Conservation (phyloP, 2,888 invertebrate species). For the Saturnia pavonia region DNA sequence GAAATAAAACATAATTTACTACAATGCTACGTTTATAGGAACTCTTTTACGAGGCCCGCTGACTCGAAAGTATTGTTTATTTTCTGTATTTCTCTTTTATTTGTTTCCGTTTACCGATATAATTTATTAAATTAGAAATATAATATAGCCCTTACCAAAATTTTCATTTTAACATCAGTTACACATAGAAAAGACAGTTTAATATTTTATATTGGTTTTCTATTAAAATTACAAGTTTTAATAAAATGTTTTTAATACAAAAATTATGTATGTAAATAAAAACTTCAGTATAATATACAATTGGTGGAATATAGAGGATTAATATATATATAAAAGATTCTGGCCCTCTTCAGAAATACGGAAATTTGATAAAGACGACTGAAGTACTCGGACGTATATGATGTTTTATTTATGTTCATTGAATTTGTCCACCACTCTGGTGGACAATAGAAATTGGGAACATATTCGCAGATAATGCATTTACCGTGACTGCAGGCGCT, state of each 20-base stretch:
- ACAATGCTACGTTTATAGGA: conserved; percentile 75
- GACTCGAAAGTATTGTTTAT: conserved; percentile 66
- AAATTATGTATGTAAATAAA: background rate
- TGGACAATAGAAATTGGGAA: conserved; percentile 79
- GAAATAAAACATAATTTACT: conserved; percentile 81
- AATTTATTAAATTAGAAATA: conserved; percentile 43
- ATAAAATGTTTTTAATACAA: too few relatives aligned
- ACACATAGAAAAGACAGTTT: background rate
- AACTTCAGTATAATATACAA: too few relatives aligned
- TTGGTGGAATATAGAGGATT: background rate
- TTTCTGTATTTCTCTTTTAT: conserved; percentile 65
- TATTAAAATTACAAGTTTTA: background rate
- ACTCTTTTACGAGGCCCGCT: conserved; percentile 71
- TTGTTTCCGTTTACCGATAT: conserved; percentile 52
- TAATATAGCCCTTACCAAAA: conserved; percentile 36
- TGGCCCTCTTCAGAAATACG: conserved; percentile 9
- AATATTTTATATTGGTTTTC: background rate
- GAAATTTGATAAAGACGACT: conserved; percentile 18
- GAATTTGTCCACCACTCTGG: conserved; percentile 63
- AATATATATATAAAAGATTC: background rate
- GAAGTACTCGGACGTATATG: conserved; percentile 15
- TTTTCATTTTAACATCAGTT: background rate
- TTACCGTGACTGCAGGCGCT: conserved; percentile 67
- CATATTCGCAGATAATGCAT: conserved; percentile 80
- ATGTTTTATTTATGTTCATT: conserved; percentile 72